A percentile compares a stretch with the other conserved stretches of the same genome.
These are phyloP conservation scores for Drosophila arawakana DNA, from an alignment of 1,140 invertebrate species.

Conservation along the genomic window DNA sequence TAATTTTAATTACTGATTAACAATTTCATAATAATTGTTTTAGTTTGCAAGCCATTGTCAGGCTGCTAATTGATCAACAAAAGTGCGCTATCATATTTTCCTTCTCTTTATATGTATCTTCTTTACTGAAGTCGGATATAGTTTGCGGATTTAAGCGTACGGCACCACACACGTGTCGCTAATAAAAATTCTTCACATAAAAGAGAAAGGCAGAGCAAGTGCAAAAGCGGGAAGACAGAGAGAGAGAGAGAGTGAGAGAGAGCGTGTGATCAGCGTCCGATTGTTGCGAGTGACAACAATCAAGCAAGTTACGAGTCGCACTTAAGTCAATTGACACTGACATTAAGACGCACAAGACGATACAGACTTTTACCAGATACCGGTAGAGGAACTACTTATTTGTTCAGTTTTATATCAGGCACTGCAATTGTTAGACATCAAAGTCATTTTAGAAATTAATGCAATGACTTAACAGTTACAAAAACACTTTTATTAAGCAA, in stretches of 20 bases:
- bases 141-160: conserved; percentile 4
- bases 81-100: neutral
- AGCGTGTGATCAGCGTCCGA: neutral
- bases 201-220: neutral
- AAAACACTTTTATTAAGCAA: no score
- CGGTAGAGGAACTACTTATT: conserved; percentile 6
- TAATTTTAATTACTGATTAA: conserved; percentile 38
- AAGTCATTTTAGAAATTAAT: no score
- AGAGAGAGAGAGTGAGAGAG: neutral
- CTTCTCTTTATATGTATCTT: neutral
- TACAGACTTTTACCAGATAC: conserved; percentile 21
- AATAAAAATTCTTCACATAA: conserved; percentile 2
- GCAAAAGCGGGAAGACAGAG: neutral
- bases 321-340: conserved; percentile 42
- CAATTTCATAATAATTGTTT: conserved; percentile 22
- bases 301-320: conserved; percentile 22
- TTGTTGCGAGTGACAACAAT: conserved; percentile 16
- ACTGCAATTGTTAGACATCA: no score
- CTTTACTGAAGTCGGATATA: conserved; percentile 9
- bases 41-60: neutral
- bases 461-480: no score
- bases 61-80: conserved; percentile 28
- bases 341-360: conserved; percentile 11
- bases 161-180: conserved; percentile 12
- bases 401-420: neutral